A percentile compares a stretch with the other conserved stretches of the same genome.
phyloP scores from a whole-genome alignment of 2,888 invertebrate species.

The Arrhopalites spinosus region DNA sequence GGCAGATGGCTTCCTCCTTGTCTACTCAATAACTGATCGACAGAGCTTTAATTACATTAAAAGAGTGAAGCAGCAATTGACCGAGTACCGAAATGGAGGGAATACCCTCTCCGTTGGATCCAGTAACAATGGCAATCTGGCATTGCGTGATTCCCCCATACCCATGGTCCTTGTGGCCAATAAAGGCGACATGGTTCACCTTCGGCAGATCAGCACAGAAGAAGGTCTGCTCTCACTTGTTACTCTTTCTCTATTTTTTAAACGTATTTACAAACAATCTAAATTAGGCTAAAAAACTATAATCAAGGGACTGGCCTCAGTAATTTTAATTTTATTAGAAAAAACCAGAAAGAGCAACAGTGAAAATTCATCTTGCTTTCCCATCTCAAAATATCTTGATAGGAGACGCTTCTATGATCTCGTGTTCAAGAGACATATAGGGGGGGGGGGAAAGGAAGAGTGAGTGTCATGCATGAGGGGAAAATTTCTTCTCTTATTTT shows the following conservation, averaged over 20 bases:
- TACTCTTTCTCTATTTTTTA: background rate
- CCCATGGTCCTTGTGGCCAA: slow-evolving; percentile 72
- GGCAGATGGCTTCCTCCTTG: slow-evolving; percentile 86
- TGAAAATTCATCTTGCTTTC: too few relatives aligned
- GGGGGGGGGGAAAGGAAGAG: too few relatives aligned
- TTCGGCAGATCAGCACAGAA: slow-evolving; percentile 83
- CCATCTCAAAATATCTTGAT: too few relatives aligned
- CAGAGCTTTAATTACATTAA: slow-evolving; percentile 82
- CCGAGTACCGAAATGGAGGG: slow-evolving; percentile 61
- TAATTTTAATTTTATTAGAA: background rate
- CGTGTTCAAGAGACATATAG: too few relatives aligned
- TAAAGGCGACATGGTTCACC: slow-evolving; percentile 88
- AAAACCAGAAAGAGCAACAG: too few relatives aligned
- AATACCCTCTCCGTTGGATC: slow-evolving; percentile 44
- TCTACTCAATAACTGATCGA: slow-evolving; percentile 88
- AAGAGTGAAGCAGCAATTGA: slow-evolving; percentile 69
- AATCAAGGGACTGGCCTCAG: background rate
- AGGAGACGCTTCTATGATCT: too few relatives aligned
- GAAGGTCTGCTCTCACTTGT: slow-evolving; percentile 66
- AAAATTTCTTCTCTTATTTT: too few relatives aligned
- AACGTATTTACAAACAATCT: background rate
- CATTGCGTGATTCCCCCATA: slow-evolving; percentile 35
- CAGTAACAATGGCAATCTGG: slow-evolving; percentile 37
- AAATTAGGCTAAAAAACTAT: background rate
- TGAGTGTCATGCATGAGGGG: too few relatives aligned